Evolutionary conservation across 2,888 invertebrate species (phyloP).

Genomic region (Tupiocoris notatus): DNA sequence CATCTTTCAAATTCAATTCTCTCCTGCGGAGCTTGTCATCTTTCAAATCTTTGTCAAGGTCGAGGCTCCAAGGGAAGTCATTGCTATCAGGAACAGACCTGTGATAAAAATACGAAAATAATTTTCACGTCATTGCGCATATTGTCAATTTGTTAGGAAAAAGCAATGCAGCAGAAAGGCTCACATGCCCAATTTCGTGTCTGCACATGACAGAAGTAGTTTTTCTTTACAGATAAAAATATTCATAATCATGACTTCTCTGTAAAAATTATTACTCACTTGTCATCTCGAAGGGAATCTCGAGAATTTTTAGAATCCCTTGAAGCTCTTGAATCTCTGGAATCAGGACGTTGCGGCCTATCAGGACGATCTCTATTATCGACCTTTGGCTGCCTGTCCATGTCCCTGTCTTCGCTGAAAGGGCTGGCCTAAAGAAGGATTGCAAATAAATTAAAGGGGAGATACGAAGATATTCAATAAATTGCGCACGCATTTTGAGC

Average conservation of each 20-base stretch:
- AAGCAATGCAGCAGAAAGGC: no score
- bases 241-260: no score
- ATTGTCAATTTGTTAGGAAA: no score
- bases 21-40: conserved; percentile 49
- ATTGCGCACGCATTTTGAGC: no score
- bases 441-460: neutral
- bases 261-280: conserved; percentile 57
- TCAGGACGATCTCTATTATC: conserved; percentile 62
- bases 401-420: conserved; percentile 50
- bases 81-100: conserved; percentile 42
- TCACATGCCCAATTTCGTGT: no score
- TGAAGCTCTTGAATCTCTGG: conserved; percentile 60
- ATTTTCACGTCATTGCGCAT: no score
- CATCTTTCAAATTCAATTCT: conserved; percentile 38
- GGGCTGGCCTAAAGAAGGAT: neutral
- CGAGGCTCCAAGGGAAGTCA: conserved; percentile 37
- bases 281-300: conserved; percentile 58
- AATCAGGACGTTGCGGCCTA: conserved; percentile 60
- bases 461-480: neutral
- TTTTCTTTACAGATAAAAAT: no score
- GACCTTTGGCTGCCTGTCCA: conserved; percentile 61
- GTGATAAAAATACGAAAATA: conserved; percentile 19
- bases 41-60: conserved; percentile 50
- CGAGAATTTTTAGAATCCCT: conserved; percentile 58
- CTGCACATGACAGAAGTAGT: no score